These are phyloP conservation scores for Andrena camellia DNA, from an alignment of 2,888 invertebrate genomes.

Conservation along the genomic window DNA sequence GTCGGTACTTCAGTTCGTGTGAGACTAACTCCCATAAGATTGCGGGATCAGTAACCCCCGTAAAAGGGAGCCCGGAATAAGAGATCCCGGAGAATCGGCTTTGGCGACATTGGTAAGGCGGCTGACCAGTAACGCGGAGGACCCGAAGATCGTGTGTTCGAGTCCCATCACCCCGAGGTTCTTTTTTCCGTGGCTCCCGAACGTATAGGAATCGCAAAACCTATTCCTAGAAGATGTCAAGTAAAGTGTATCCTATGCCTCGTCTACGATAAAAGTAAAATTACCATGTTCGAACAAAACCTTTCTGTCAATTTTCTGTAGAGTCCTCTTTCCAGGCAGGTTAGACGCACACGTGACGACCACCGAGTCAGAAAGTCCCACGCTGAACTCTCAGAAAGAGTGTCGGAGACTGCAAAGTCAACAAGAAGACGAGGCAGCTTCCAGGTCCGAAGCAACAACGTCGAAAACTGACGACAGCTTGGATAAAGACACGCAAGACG, in stretches of 20 bases:
- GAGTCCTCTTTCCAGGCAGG: conserved; percentile 65
- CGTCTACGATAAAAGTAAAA: background rate
- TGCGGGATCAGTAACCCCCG: no score
- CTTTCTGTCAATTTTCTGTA: conserved; percentile 56
- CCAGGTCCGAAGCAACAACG: conserved; percentile 38
- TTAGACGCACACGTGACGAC: conserved; percentile 48
- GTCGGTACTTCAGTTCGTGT: no score
- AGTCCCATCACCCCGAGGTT: no score
- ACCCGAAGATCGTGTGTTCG: no score
- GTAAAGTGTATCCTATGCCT: background rate
- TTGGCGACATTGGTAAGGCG: no score
- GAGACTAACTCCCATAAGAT: no score
- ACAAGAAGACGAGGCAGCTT: background rate
- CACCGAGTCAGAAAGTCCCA: conserved; percentile 43
- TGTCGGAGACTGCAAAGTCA: background rate
- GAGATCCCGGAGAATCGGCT: no score
- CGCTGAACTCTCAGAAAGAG: conserved; percentile 45
- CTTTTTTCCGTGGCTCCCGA: no score
- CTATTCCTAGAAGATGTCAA: background rate
- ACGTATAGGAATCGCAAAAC: no score
- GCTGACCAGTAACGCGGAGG: no score
- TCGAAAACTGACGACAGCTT: background rate
- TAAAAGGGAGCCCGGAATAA: no score
- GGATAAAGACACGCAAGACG: background rate
- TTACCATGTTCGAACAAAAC: background rate